Percentiles rank a stretch among this genome's conserved stretches.
These are phyloP conservation scores for Acropternis orthonyx DNA, from an alignment of 2,797 vertebrate species.

Conservation along the genomic window DNA sequence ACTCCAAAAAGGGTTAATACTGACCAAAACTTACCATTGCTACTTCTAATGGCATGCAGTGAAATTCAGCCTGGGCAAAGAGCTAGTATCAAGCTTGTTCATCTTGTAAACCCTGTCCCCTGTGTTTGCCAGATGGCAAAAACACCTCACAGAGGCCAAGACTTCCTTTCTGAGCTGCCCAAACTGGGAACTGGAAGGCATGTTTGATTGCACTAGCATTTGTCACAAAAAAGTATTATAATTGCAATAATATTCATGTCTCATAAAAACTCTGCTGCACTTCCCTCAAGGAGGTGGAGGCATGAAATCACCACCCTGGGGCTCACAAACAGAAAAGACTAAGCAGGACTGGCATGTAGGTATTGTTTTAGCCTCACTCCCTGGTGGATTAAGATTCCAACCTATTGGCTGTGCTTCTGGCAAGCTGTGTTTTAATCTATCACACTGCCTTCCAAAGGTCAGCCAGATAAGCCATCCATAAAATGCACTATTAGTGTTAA, in stretches of 20 bases:
- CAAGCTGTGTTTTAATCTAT: not conserved
- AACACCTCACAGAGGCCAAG: not conserved
- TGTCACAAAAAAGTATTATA: not conserved
- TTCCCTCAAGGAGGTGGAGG: rapidly evolving
- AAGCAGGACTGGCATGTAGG: not conserved
- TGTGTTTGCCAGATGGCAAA: not conserved
- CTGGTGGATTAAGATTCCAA: not conserved
- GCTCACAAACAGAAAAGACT: not conserved
- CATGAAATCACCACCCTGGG: not conserved
- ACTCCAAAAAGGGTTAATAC: not conserved
- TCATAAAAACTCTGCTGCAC: not conserved
- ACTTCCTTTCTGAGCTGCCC: not conserved
- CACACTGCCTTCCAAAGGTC: not conserved
- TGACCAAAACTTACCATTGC: not conserved
- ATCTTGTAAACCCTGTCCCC: not conserved
- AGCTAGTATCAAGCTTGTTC: not conserved
- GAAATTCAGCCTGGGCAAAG: not conserved
- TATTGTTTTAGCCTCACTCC: not conserved
- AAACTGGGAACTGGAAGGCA: not conserved
- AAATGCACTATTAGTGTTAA: not conserved
- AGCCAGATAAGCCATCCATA: not conserved
- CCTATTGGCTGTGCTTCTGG: not conserved
- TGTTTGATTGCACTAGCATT: not conserved
- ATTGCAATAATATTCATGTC: not conserved
- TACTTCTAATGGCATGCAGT: not conserved